Conservation (phyloP, 2,888 invertebrate genomes). For the Ormyrus thymus region DNA sequence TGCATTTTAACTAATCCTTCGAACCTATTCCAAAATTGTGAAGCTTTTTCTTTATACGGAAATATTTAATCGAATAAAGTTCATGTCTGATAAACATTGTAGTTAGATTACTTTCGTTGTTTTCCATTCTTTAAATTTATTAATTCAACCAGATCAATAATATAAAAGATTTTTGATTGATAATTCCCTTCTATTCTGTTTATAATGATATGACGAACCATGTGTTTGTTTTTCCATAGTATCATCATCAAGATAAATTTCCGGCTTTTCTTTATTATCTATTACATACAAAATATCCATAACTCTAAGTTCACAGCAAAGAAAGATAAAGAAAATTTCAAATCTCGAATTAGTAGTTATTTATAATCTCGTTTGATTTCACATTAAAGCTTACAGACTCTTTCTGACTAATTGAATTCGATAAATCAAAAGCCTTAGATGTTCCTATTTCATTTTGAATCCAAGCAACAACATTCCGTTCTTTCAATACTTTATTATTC, state of each 20-base stretch:
- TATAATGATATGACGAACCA: background rate
- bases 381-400: background rate
- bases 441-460: background rate
- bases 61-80: background rate
- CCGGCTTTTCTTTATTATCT: background rate
- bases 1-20: background rate
- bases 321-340: background rate
- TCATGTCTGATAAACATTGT: no score
- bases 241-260: background rate
- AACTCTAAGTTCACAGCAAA: background rate
- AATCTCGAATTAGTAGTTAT: background rate
- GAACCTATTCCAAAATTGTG: background rate
- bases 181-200: background rate
- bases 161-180: background rate
- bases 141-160: background rate
- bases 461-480: background rate
- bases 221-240: background rate
- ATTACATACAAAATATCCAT: background rate
- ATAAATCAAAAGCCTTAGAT: background rate
- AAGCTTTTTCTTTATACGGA: background rate
- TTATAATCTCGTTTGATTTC: slow-evolving; percentile 9
- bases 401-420: background rate
- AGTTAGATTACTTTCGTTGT: background rate
- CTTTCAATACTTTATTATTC: background rate
- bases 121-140: background rate